Base-by-base conservation (phyloP, 2,888 invertebrate genomes). In the Ypsolopha sequella region DNA sequence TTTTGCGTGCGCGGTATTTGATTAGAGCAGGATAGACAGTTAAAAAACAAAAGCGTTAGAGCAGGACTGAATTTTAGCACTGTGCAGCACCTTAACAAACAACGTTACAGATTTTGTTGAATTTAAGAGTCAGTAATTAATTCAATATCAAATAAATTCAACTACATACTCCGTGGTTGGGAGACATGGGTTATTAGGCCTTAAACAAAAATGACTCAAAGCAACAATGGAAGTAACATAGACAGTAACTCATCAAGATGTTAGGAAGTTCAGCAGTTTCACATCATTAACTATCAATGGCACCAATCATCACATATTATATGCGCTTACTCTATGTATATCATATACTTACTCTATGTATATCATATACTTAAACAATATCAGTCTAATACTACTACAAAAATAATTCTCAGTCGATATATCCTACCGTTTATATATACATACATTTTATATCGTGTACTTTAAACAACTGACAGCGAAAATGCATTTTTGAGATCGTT, bases 321-420 rank as follows among this genome's bases (percentile, higher is more conserved):
- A 82, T 52, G 55, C 54, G 50, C 62, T 55, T 54, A 54, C 58
- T 55, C 48, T 54, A 59, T 58, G 54, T 58, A 50, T 60, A 60
- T 58, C 53, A 57, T 55, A 56, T 66, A 69, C 70, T 66, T 81
- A 79, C 58, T 55, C 48, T 54, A 59, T 58, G 54, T 58, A 50
- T 60, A 60, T 58, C 53, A 57, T 55, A 56, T 66, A 69, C 70
- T 66, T 81, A 79, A 81, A 82, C 67, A 71, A 80, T 82, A 81
- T 86, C 85, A 86, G 85, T 85, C 85, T 86, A 85, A 39, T 76
- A 71, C 84, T 82, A 82, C 85, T 86, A 86, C 79, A 85, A 86
- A 86, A 86, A 86, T 85, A 86, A 81, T 79, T 81, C 76, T 85
- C 85, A 85, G 85, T 86, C 85, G 80, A 78, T 80, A 80, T 82